Evolutionary conservation across 2,888 invertebrate species (phyloP), one percentile per base, ranked within the genome.

Genomic region (Tanaodytes sp.): DNA sequence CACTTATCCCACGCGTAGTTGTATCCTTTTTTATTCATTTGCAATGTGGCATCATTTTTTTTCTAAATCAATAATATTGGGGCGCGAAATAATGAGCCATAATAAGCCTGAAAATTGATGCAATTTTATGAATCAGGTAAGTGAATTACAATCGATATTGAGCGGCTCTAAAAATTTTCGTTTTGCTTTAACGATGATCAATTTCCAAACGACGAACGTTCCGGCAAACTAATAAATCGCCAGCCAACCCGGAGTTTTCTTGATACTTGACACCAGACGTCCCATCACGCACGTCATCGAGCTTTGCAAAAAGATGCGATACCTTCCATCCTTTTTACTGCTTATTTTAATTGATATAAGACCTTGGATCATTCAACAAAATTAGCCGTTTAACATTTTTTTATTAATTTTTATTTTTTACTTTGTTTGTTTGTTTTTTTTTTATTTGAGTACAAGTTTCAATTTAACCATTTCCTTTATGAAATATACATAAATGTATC

Each of bases 11-110:
- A 57, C 36, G 55, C 48, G 37, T 58, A 64, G 70, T 70, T 65
- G n/a, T n/a, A n/a, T n/a, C n/a, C 65, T 65, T 64, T 39, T 70
- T 61, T 70, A 70, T 70, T 70, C 65, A 65, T 70, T n/a, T n/a
- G n/a, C n/a, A n/a, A n/a, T n/a, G n/a, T n/a, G n/a, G n/a, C n/a
- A n/a, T n/a, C n/a, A n/a, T n/a, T n/a, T n/a, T n/a, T n/a, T n/a
- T n/a, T n/a, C n/a, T n/a, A n/a, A n/a, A n/a, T n/a, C n/a, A n/a
- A n/a, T n/a, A n/a, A n/a, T n/a, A n/a, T n/a, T n/a, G n/a, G n/a
- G n/a, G n/a, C n/a, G n/a, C n/a, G n/a, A n/a, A n/a, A n/a, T n/a
- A n/a, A n/a, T n/a, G n/a, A n/a, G n/a, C n/a, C n/a, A n/a, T n/a
- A n/a, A n/a, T n/a, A n/a, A 45, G 16, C 15, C 20, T 36, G 36